These are phyloP conservation scores for Eristalinus sepulchralis DNA, from an alignment of 2,888 invertebrate genomes.

Conservation along the genomic window DNA sequence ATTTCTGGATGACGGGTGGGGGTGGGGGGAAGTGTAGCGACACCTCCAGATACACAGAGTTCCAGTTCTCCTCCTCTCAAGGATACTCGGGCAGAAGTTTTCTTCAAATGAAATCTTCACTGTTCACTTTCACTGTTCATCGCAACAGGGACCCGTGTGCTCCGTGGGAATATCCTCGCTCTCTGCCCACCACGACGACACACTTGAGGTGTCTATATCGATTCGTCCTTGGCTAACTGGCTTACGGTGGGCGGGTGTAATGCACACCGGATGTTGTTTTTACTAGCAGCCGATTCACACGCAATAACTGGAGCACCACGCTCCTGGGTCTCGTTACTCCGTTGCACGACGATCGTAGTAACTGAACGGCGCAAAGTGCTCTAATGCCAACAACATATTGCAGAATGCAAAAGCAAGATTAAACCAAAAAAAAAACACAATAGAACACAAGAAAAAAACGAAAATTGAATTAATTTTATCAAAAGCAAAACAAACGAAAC, in stretches of 20 bases:
- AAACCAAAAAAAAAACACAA: slow-evolving; percentile 4
- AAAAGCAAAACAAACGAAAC: slow-evolving; percentile 40
- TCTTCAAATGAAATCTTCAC: slow-evolving; percentile 19
- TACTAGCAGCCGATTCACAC: background rate
- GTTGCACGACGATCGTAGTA: slow-evolving; percentile 41
- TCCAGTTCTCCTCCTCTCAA: slow-evolving; percentile 1
- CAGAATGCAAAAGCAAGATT: slow-evolving; percentile 1
- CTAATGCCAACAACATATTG: slow-evolving; percentile 49
- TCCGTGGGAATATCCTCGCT: slow-evolving; percentile 15
- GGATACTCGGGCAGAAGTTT: background rate
- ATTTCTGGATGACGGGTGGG: background rate
- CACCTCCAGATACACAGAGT: slow-evolving; percentile 22
- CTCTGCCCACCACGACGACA: background rate
- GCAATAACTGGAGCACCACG: slow-evolving; percentile 14
- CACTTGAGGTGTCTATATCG: background rate
- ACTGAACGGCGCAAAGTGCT: slow-evolving; percentile 13
- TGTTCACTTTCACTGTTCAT: slow-evolving; percentile 55
- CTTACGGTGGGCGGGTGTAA: background rate
- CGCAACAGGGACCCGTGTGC: background rate
- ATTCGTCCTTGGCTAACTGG: slow-evolving; percentile 25
- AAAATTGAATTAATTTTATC: slow-evolving; percentile 1
- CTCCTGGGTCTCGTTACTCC: slow-evolving; percentile 3
- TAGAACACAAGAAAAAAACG: slow-evolving; percentile 1
- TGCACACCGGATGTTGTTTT: background rate
- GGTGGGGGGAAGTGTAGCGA: slow-evolving; percentile 47